phyloP scores from a whole-genome alignment of 2,113 vertebrate species.

The Dasypus novemcinctus region DNA sequence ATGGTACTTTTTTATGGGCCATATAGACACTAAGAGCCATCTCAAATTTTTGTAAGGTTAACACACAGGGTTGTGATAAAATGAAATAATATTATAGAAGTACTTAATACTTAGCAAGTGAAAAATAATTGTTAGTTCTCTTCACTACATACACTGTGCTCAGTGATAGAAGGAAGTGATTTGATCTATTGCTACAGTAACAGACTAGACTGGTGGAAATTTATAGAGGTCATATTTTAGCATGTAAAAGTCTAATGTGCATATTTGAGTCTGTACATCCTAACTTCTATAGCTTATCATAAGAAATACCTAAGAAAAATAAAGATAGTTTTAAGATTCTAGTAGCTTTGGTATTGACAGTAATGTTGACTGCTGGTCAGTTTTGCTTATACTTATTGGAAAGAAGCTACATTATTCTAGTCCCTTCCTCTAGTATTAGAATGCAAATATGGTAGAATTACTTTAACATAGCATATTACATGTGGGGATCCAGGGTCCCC shows the following conservation, averaged over 20 bases:
- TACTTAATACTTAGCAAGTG: not conserved
- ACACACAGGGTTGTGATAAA: not conserved
- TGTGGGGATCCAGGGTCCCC: too few relatives aligned
- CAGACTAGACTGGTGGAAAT: not conserved
- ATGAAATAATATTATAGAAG: not conserved
- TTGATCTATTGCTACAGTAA: not conserved
- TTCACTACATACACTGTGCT: not conserved
- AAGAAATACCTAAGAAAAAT: conserved; percentile 38
- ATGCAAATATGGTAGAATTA: not conserved
- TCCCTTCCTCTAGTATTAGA: not conserved
- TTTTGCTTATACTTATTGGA: not conserved
- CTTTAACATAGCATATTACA: not conserved
- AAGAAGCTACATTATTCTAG: not conserved
- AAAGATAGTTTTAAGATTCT: conserved; percentile 24
- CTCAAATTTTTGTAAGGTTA: not conserved
- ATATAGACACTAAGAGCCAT: not conserved
- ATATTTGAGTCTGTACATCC: not conserved
- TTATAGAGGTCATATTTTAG: not conserved
- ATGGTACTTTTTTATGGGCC: not conserved
- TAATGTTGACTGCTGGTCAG: not conserved
- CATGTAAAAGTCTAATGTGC: not conserved
- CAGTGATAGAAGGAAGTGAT: not conserved
- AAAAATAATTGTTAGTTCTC: not conserved
- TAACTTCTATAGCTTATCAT: not conserved
- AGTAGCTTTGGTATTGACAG: conserved; percentile 5